A percentile compares a stretch with the other conserved stretches of the same genome.
phyloP scores from a whole-genome alignment of 2,888 invertebrate species.

The Perdita meconis region DNA sequence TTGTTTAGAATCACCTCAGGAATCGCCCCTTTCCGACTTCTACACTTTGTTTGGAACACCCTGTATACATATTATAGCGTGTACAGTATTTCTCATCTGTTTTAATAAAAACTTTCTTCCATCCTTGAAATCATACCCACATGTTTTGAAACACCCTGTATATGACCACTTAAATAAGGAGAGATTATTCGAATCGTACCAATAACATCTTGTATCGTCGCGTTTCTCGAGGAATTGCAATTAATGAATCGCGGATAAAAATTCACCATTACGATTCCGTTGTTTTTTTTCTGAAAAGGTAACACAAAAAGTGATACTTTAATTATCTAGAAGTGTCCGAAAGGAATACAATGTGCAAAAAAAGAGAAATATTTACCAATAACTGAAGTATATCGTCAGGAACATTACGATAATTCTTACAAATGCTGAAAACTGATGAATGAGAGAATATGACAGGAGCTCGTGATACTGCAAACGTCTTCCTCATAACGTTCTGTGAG shows the following conservation, averaged over 20 bases:
- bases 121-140: no score
- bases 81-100: no score
- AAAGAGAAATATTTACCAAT: conserved; percentile 83
- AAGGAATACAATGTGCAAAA: not conserved
- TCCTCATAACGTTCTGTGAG: conserved; percentile 86
- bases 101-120: no score
- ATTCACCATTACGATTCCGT: conserved; percentile 91
- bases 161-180: no score
- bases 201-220: conserved; percentile 88
- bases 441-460: conserved; percentile 88
- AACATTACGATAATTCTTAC: conserved; percentile 86
- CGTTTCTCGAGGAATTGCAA: conserved; percentile 82
- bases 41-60: no score
- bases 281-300: conserved; percentile 86
- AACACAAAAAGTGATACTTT: not conserved
- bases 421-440: conserved; percentile 86
- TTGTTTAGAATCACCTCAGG: no score
- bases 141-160: no score
- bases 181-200: conserved; percentile 86
- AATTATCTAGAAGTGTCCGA: no score
- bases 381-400: conserved; percentile 86
- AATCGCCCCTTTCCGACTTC: no score
- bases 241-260: conserved; percentile 89
- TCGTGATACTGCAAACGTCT: conserved; percentile 84
- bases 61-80: no score